Evolutionary conservation across 2,888 invertebrate species (phyloP), one percentile per base, ranked within the genome.

Genomic region (Tetragnatha montana): DNA sequence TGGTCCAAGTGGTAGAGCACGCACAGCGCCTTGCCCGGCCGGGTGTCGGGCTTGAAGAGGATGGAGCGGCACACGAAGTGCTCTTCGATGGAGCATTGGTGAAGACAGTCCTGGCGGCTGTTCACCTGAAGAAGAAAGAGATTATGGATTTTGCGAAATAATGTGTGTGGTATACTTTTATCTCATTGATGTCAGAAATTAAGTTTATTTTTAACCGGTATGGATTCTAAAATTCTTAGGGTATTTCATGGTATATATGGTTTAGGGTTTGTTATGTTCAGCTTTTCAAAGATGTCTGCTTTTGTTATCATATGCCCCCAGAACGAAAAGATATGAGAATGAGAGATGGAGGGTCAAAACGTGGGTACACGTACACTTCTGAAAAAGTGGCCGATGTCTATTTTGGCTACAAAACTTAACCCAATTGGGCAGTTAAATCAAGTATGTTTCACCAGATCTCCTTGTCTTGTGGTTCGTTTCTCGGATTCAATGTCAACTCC

Each of bases 1-100:
- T 98, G 98, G 93, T 98, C 98, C 93, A 98, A 94, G 93, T 98
- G 98, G 94, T 97, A 98, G 69, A 98, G 95, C 91, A 97, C 96
- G 93, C 98, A 98, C 94, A 98, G 98, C 95, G 97, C 97, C 91
- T 96, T 96, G 50, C 92, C 92, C 1, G 91, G 91, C 68, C 92
- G 87, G n/a, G 91, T 91, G 51, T 90, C 91, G 14, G 92, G 91
- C 21, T 91, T 92, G 91, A 92, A 93, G 93, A 98, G 93, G 95
- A 96, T 95, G 91, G 97, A 95, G 93, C 98, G 95, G 93, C 98
- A 98, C 73, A 98, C 95, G 94, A 98, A 98, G 94, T 98, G 97
- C 88, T 96, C 97, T 93, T 98, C 98, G 89, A 97, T 96, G 94
- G 98, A 97, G 93, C 98, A 98, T 79, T 98, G 97, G 89, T 97